phyloP scores from a whole-genome alignment of 2,797 vertebrate species.

The Intellagama lesueurii region DNA sequence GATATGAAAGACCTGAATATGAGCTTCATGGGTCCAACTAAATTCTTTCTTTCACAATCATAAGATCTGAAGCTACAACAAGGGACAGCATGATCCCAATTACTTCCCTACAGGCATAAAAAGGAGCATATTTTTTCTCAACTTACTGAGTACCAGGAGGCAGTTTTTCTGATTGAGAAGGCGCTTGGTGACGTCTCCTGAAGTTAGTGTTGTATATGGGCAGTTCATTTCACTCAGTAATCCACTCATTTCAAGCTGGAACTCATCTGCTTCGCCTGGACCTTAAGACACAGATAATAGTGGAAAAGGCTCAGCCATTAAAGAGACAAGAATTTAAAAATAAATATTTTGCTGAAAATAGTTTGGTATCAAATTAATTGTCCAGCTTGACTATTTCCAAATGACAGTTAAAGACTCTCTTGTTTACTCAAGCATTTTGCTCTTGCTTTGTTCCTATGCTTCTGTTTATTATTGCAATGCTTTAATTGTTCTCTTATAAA shows the following conservation, averaged over 20 bases:
- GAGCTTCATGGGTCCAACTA: neutral
- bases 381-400: neutral
- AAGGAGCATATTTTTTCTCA: conserved; percentile 45
- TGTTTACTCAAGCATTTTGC: neutral
- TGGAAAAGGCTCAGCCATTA: neutral
- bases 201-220: conserved; percentile 88
- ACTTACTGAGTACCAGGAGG: conserved; percentile 93
- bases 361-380: neutral
- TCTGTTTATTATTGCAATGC: neutral
- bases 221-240: conserved; percentile 93
- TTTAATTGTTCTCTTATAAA: neutral
- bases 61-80: neutral
- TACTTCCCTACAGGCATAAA: neutral
- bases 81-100: neutral
- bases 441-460: neutral
- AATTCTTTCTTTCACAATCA: neutral
- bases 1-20: neutral
- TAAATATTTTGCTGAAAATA: neutral
- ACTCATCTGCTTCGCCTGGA: conserved; percentile 92
- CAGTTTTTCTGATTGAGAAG: conserved; percentile 91
- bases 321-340: neutral
- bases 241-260: conserved; percentile 96
- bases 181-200: conserved; percentile 91
- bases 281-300: conserved; percentile 56
- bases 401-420: neutral